phyloP scores from a whole-genome alignment of 2,113 vertebrate genomes.

The Brachyhypopomus gauderio region DNA sequence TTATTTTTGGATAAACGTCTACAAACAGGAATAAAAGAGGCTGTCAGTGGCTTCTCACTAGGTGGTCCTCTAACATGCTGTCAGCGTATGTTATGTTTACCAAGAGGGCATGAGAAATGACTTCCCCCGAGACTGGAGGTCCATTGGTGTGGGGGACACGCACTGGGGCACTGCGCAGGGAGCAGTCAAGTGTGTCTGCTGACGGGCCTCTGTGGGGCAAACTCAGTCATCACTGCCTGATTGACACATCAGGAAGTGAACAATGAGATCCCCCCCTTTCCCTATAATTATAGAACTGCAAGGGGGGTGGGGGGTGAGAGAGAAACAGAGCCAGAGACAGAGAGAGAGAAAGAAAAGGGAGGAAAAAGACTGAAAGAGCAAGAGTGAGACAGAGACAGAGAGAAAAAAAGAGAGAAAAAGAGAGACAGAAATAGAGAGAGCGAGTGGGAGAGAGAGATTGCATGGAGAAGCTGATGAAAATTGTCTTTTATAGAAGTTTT shows the following conservation, averaged over 20 bases:
- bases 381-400: no score
- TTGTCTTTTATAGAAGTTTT: not conserved
- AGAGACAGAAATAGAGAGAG: no score
- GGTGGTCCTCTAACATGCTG: slow-evolving; percentile 69
- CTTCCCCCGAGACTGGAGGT: slow-evolving; percentile 60
- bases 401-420: no score
- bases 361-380: no score
- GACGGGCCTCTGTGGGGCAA: slow-evolving; percentile 49
- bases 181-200: slow-evolving; percentile 42
- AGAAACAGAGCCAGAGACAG: no score
- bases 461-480: not conserved
- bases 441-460: not conserved
- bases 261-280: slow-evolving; percentile 39
- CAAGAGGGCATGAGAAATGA: slow-evolving; percentile 73
- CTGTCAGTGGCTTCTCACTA: slow-evolving; percentile 61
- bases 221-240: slow-evolving; percentile 40
- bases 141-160: not conserved
- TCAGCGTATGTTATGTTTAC: slow-evolving; percentile 77
- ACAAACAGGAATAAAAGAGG: slow-evolving; percentile 63
- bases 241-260: slow-evolving; percentile 54
- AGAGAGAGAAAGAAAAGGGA: no score
- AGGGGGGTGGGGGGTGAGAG: no score
- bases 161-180: slow-evolving; percentile 43
- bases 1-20: slow-evolving; percentile 67
- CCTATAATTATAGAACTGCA: slow-evolving; percentile 43